Conservation (phyloP, 2,888 invertebrate species). For the Cheilosia scutellata region DNA sequence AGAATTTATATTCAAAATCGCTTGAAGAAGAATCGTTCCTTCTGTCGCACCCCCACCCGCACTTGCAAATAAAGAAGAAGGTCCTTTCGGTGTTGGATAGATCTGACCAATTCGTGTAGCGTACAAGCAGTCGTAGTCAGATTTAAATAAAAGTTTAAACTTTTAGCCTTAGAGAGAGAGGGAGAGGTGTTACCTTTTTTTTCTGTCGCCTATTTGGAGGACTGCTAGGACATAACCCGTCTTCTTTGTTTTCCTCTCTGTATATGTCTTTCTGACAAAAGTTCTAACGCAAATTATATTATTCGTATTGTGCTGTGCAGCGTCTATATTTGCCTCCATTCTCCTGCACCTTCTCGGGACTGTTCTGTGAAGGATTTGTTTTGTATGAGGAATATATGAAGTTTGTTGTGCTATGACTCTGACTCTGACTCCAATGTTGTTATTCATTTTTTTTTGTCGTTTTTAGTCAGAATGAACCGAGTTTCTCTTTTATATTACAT, state of each 20-base stretch:
- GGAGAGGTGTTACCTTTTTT: neutral
- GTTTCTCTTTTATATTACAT: slow-evolving; percentile 37
- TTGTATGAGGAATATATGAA: slow-evolving; percentile 36
- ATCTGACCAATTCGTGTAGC: slow-evolving; percentile 54
- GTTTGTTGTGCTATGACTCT: slow-evolving; percentile 42
- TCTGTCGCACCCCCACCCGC: slow-evolving; percentile 28
- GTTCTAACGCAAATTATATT: slow-evolving; percentile 69
- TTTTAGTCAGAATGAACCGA: slow-evolving; percentile 28
- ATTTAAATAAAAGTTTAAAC: slow-evolving; percentile 72
- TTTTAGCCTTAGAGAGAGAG: slow-evolving; percentile 42
- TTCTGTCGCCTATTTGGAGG: slow-evolving; percentile 18
- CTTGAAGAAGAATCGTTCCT: slow-evolving; percentile 58
- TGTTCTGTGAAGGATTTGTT: slow-evolving; percentile 37
- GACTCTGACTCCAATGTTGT: slow-evolving; percentile 17
- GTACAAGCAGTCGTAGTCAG: slow-evolving; percentile 37
- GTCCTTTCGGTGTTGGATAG: slow-evolving; percentile 47
- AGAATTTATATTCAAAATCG: slow-evolving; percentile 74
- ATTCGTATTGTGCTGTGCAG: slow-evolving; percentile 66
- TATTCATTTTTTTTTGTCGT: slow-evolving; percentile 7
- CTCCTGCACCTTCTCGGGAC: neutral
- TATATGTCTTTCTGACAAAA: slow-evolving; percentile 51
- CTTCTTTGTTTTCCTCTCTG: slow-evolving; percentile 16
- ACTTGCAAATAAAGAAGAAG: slow-evolving; percentile 41
- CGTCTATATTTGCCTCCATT: slow-evolving; percentile 29
- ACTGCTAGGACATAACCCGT: slow-evolving; percentile 22